phyloP scores from a whole-genome alignment of 1,140 invertebrate species.

The Carposina sasakii region DNA sequence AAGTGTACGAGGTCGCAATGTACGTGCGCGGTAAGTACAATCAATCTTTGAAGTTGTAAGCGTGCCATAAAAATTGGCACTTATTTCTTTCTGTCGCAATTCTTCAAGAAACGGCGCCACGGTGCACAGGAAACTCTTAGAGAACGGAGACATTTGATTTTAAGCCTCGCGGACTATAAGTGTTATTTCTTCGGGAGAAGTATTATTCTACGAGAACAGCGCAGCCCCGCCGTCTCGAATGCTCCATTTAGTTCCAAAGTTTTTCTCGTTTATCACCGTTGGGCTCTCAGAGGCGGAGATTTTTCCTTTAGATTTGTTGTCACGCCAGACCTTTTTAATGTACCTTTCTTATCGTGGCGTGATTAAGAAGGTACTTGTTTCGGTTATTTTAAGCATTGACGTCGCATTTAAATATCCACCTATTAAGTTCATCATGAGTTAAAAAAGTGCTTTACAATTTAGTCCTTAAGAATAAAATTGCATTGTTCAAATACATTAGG shows the following conservation, averaged over 20 bases:
- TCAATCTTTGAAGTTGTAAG: conserved; percentile 20
- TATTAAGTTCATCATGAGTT: too few relatives aligned
- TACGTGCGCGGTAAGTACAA: too few relatives aligned
- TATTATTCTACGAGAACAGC: conserved; percentile 69
- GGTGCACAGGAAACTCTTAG: conserved; percentile 43
- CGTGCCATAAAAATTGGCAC: conserved; percentile 37
- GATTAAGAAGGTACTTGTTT: conserved; percentile 62
- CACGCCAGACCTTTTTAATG: conserved; percentile 74
- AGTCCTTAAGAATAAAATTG: conserved; percentile 18
- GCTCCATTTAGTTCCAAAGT: conserved; percentile 72
- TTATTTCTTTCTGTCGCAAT: conserved; percentile 55
- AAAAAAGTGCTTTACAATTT: too few relatives aligned
- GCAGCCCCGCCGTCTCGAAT: conserved; percentile 67
- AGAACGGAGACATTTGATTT: conserved; percentile 69
- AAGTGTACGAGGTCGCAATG: too few relatives aligned
- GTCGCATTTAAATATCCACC: too few relatives aligned
- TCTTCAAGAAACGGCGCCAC: conserved; percentile 46
- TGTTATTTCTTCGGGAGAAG: conserved; percentile 70
- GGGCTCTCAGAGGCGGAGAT: conserved; percentile 70
- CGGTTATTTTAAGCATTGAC: too few relatives aligned
- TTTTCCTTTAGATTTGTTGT: conserved; percentile 74
- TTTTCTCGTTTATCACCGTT: conserved; percentile 73
- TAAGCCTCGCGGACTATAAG: conserved; percentile 71
- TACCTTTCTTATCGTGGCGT: conserved; percentile 69
- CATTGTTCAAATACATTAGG: too few relatives aligned